A percentile compares a stretch with the other conserved stretches of the same genome.
Conservation (phyloP, 2,113 vertebrate species). For the Ptyas mucosa region DNA sequence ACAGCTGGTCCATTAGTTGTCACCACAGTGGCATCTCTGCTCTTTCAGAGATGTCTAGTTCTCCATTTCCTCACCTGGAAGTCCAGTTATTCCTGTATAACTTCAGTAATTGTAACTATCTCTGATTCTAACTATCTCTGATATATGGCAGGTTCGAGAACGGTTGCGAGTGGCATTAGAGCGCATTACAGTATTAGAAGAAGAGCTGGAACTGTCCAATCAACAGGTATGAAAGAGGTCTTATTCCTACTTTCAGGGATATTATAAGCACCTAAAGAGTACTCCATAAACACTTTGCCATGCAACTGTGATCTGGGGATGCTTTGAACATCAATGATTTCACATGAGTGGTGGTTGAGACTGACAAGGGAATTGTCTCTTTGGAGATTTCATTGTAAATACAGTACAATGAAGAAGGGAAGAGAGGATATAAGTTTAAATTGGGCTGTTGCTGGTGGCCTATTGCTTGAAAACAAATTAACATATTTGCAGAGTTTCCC, state of each 20-base stretch:
- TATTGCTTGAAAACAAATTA: too few species aligned
- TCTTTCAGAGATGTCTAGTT: too few species aligned
- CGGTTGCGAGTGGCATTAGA: conserved; percentile 87
- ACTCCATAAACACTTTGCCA: neutral
- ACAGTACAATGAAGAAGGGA: too few species aligned
- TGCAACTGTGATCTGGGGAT: neutral
- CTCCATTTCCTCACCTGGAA: too few species aligned
- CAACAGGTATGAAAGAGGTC: conserved; percentile 73
- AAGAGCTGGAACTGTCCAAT: conserved; percentile 85
- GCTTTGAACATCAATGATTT: neutral
- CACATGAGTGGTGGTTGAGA: neutral
- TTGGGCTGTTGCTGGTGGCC: too few species aligned
- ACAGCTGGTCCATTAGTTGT: too few species aligned
- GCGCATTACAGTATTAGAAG: conserved; percentile 81
- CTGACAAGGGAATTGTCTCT: neutral
- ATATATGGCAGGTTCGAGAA: conserved; percentile 81
- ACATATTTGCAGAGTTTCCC: too few species aligned
- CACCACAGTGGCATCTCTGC: too few species aligned
- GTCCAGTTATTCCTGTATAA: neutral
- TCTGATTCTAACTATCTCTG: neutral
- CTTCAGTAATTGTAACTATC: neutral
- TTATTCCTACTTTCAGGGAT: neutral
- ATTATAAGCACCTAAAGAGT: neutral
- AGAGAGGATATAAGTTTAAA: neutral
- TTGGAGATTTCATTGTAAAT: neutral